Base-by-base conservation (phyloP, 37 sponge, comb jelly and placozoan genomes). In the Bolinopsis microptera region DNA sequence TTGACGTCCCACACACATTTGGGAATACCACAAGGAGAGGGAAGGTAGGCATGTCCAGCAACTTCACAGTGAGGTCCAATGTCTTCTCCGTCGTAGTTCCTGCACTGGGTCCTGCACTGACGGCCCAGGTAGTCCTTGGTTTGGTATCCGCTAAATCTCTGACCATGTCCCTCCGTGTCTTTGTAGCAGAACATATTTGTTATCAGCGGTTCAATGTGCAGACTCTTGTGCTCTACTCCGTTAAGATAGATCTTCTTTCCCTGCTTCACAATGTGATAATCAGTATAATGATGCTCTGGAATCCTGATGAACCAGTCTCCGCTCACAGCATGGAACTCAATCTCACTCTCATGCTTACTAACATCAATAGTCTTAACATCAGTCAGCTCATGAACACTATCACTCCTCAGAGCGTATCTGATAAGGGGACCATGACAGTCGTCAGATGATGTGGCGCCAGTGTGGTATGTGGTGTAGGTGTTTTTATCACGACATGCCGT, bases 261-360 rank as follows among this genome's bases (percentile, higher is more conserved):
- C 36, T 77, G 80, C 32, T 77, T 77, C 35, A 77, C 80, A 13
- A 35, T 1, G 35, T 32, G 33, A 18, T 77, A 77, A 18, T 77
- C 80, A 13, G 32, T 77, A 36, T 77, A 35, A 36, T 27, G 80
- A 35, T 77, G 80, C 18, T 77, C 80, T 21, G 80, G 37, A 36
- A 32, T 77, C 37, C 80, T 77, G 36, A 77, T 27, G 80, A 32
- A 77, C 80, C 80, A 77, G 80, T 77, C 32, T 35, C 80, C 80
- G 33, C 80, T 35, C 0, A 9, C 37, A 16, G 80, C 80, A 13
- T 77, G 61, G 61, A 48, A 48, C 61, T 48, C 61, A 18, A 48
- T 48, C 61, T 48, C 61, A 13, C 13, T 5, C 13, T 48, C 61
- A 13, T 48, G 61, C 9, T 13, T 5, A 48, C 61, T 48, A 5